These are phyloP conservation scores for Catharus ustulatus DNA, from an alignment of 2,797 vertebrate species.

Conservation along the genomic window DNA sequence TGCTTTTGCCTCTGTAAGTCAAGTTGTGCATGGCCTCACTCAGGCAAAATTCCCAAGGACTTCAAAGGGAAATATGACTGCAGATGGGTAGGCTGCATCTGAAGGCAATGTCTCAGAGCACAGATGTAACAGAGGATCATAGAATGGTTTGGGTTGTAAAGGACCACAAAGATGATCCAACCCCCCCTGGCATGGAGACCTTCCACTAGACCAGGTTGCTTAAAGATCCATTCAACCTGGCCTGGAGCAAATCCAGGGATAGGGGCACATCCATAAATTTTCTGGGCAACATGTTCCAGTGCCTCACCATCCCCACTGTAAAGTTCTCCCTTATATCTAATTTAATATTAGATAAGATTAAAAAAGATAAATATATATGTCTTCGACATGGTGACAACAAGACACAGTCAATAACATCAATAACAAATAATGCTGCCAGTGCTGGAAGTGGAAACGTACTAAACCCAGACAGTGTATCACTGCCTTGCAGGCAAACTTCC, in stretches of 20 bases:
- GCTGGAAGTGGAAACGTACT: background rate
- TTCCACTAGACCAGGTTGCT: background rate
- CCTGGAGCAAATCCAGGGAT: background rate
- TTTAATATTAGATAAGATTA: background rate
- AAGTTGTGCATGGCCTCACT: accelerated
- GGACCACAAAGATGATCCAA: background rate
- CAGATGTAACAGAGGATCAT: background rate
- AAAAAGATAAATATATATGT: background rate
- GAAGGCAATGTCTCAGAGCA: background rate
- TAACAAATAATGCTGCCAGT: background rate
- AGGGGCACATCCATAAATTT: background rate
- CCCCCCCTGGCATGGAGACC: no score
- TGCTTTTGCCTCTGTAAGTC: background rate
- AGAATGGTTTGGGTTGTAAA: background rate
- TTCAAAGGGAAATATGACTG: background rate
- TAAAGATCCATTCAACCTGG: background rate
- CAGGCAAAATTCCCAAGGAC: background rate
- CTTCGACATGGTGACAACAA: background rate
- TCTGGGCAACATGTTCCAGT: background rate
- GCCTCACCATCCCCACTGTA: background rate
- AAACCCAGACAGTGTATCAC: accelerated
- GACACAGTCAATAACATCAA: background rate
- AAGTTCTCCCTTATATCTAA: background rate
- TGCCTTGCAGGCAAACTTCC: background rate
- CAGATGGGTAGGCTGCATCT: background rate